Percentiles rank a stretch among this genome's conserved stretches.
These are phyloP conservation scores for Aplysina aerophoba DNA, from an alignment of 37 sponge, comb jelly and placozoan genomes.

Conservation along the genomic window DNA sequence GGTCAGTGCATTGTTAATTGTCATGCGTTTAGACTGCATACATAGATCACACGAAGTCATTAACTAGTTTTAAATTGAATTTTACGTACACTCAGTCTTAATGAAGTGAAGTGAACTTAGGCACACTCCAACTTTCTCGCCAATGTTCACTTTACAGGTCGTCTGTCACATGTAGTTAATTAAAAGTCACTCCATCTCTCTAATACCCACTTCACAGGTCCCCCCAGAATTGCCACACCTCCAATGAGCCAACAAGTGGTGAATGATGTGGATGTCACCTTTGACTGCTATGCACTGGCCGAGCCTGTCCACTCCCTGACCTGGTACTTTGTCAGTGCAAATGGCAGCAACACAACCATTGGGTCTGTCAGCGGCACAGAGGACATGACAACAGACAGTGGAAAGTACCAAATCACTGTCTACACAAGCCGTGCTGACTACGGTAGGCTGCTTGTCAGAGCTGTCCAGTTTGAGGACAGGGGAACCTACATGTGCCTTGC, in stretches of 20 bases:
- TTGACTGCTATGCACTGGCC: constrained; percentile 58
- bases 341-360: neutral
- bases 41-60: too few relatives aligned
- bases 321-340: constrained; percentile 51
- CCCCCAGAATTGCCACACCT: constrained; percentile 39
- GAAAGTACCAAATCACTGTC: constrained; percentile 17
- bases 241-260: constrained; percentile 48
- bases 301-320: constrained; percentile 43
- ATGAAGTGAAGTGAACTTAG: too few relatives aligned
- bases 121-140: too few relatives aligned
- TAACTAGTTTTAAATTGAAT: too few relatives aligned
- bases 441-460: constrained; percentile 50
- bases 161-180: too few relatives aligned
- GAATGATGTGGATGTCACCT: constrained; percentile 42
- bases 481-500: constrained; percentile 67
- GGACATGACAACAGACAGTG: neutral
- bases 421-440: constrained; percentile 18
- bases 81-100: too few relatives aligned
- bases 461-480: constrained; percentile 60
- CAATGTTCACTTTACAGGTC: too few relatives aligned
- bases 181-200: too few relatives aligned
- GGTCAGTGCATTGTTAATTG: constrained; percentile 38
- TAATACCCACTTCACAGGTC: constrained; percentile 47
- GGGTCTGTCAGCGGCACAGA: constrained; percentile 1
- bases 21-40: too few relatives aligned